Percentiles rank a stretch among this genome's conserved stretches.
Evolutionary conservation across 1,140 invertebrate species (phyloP).

Genomic region (Campoletis sonorensis): DNA sequence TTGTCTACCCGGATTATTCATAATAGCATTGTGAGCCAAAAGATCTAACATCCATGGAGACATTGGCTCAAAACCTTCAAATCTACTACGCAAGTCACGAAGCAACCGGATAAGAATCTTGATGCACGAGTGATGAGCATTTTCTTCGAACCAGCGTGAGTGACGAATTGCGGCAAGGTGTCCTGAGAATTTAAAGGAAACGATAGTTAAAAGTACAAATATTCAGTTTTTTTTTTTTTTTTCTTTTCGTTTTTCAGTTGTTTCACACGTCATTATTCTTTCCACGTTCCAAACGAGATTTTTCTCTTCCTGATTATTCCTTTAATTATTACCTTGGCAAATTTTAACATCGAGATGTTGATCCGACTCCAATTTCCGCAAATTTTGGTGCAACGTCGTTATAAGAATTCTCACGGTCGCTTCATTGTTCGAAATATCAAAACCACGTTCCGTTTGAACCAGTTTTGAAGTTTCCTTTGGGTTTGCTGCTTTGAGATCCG

Average conservation of each 20-base stretch:
- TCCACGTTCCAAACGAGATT: no score
- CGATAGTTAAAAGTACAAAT: no score
- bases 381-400: conserved; percentile 94
- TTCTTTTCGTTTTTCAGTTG: no score
- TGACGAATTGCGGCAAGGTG: conserved; percentile 96
- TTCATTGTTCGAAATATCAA: conserved; percentile 88
- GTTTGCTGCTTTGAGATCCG: conserved; percentile 81
- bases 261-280: no score
- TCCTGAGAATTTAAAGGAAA: conserved; percentile 79
- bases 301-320: neutral
- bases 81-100: conserved; percentile 92
- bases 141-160: conserved; percentile 98
- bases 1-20: conserved; percentile 96
- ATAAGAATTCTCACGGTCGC: conserved; percentile 93
- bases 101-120: conserved; percentile 96
- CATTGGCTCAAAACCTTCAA: conserved; percentile 92
- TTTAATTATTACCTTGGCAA: conserved; percentile 67
- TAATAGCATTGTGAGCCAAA: conserved; percentile 96
- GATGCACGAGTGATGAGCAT: conserved; percentile 97
- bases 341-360: conserved; percentile 75
- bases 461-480: conserved; percentile 81
- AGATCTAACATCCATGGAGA: conserved; percentile 98
- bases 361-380: conserved; percentile 94
- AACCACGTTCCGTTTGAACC: conserved; percentile 85
- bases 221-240: no score